Evolutionary conservation across 2,888 invertebrate genomes (phyloP).

Genomic region (Philopedon plagiatum): DNA sequence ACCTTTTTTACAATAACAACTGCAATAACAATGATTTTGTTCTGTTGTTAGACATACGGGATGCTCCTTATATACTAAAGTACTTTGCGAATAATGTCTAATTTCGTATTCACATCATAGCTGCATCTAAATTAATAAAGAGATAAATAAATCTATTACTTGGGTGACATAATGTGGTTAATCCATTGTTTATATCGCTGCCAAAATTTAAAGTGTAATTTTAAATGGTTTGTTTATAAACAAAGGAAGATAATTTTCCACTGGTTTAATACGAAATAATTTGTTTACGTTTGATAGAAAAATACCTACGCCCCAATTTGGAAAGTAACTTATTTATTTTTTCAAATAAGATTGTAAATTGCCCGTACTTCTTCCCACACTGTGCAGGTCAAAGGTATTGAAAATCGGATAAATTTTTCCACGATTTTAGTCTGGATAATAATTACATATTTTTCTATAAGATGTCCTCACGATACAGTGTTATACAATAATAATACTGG

Average conservation of each 20-base stretch:
- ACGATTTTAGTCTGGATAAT: too few relatives aligned
- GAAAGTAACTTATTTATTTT: too few relatives aligned
- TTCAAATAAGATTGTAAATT: too few relatives aligned
- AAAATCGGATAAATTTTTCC: too few relatives aligned
- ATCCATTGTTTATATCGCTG: not conserved
- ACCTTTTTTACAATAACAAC: not conserved
- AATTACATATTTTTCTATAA: too few relatives aligned
- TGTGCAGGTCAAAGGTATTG: too few relatives aligned
- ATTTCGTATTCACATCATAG: slow-evolving; percentile 3
- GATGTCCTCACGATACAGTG: too few relatives aligned
- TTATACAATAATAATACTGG: too few relatives aligned
- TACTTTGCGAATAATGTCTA: not conserved
- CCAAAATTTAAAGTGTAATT: not conserved
- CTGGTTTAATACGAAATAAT: not conserved
- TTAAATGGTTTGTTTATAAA: not conserved
- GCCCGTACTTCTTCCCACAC: too few relatives aligned
- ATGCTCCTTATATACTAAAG: slow-evolving; percentile 2
- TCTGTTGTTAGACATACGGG: not conserved
- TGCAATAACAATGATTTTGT: not conserved
- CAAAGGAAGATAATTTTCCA: not conserved
- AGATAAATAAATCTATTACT: slow-evolving; percentile 12
- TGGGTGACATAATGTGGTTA: slow-evolving; percentile 3
- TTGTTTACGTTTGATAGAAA: not conserved
- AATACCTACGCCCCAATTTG: too few relatives aligned
- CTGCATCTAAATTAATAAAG: slow-evolving; percentile 10